phyloP scores from a whole-genome alignment of 2,797 vertebrate species.

The Pangasius mekongensis region DNA sequence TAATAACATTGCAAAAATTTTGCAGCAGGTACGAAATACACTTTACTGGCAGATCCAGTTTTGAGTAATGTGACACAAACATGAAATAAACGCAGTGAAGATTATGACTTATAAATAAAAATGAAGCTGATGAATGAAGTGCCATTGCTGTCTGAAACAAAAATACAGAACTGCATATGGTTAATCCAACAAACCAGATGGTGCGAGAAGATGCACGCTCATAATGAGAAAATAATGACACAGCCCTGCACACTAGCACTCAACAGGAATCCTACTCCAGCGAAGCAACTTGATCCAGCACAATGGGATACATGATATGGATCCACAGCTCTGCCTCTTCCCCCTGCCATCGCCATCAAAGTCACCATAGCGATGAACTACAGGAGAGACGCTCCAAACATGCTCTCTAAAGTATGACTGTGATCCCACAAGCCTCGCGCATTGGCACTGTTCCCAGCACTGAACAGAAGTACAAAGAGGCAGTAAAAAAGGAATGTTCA shows the following conservation, averaged over 20 bases:
- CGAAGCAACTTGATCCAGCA: constrained; percentile 46
- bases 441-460: constrained; percentile 10
- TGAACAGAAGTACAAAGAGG: constrained; percentile 17
- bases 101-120: background rate
- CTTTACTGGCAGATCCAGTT: background rate
- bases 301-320: constrained; percentile 47
- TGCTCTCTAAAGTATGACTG: constrained; percentile 35
- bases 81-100: background rate
- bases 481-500: constrained; percentile 26
- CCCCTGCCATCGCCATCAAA: constrained; percentile 12
- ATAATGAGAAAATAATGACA: constrained; percentile 54
- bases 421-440: constrained; percentile 7
- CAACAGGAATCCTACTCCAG: constrained; percentile 51
- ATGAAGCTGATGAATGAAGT: background rate
- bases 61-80: background rate
- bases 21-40: background rate
- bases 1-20: background rate
- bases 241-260: constrained; percentile 34
- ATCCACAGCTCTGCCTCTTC: background rate
- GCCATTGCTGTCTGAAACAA: constrained; percentile 12
- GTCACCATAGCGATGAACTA: constrained; percentile 40
- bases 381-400: constrained; percentile 22
- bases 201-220: constrained; percentile 35
- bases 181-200: constrained; percentile 47
- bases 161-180: constrained; percentile 1